phyloP scores from a whole-genome alignment of 2,797 vertebrate species.

The Sebastes taczanowskii region DNA sequence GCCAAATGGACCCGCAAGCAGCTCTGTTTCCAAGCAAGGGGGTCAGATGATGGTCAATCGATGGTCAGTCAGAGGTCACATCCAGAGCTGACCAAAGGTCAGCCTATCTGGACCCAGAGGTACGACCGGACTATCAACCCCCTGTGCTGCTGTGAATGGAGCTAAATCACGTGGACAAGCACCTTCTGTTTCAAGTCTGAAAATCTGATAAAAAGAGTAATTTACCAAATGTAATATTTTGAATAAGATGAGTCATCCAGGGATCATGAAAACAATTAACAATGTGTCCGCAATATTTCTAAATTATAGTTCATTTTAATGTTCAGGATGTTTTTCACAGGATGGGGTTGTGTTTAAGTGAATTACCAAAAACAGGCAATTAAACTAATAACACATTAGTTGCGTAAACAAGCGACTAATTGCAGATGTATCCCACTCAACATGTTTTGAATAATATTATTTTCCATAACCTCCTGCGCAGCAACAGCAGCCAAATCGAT shows the following conservation, averaged over 20 bases:
- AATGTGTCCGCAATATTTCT: conserved; percentile 1
- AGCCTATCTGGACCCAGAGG: conserved; percentile 64
- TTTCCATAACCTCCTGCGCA: conserved; percentile 36
- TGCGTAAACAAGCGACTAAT: conserved; percentile 53
- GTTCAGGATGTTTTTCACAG: conserved; percentile 1
- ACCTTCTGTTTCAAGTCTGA: conserved; percentile 25
- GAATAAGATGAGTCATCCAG: neutral
- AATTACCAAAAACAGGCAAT: conserved; percentile 59
- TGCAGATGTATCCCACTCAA: conserved; percentile 46
- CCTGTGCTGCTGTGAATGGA: conserved; percentile 35
- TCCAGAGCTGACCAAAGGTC: conserved; percentile 69
- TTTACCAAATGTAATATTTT: conserved; percentile 3
- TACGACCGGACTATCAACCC: conserved; percentile 57
- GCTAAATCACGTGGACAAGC: conserved; percentile 56
- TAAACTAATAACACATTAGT: conserved; percentile 61
- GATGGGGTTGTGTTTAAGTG: conserved; percentile 1
- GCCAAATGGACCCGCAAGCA: conserved; percentile 59
- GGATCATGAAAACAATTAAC: conserved; percentile 26
- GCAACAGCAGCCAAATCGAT: conserved; percentile 64
- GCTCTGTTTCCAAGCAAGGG: conserved; percentile 62
- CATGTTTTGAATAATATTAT: conserved; percentile 57
- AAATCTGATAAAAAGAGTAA: conserved; percentile 31
- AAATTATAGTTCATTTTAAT: conserved; percentile 18
- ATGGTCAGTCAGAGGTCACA: conserved; percentile 79
- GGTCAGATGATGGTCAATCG: conserved; percentile 84